Base-by-base conservation (phyloP, 2,113 vertebrate species). In the Rhinogobius similis region DNA sequence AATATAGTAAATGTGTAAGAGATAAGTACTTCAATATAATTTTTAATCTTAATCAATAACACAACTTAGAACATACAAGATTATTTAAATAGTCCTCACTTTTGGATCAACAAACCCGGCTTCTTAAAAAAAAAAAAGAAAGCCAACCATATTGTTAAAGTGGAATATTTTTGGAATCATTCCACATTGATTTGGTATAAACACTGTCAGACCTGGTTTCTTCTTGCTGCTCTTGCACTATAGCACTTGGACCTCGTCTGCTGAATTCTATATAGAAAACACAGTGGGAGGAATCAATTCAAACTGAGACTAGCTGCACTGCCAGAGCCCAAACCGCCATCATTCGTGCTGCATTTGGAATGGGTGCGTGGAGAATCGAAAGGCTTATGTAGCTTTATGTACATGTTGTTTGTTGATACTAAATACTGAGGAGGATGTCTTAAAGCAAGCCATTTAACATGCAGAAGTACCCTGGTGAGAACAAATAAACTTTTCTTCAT, bases 221-320 rank as follows among this genome's bases (percentile, higher is more conserved):
- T 61, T n/a, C 2, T 48, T 38, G 14, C 66, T 67, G 18, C 29
- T 73, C 41, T 70, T 59, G 24, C n/a, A 36, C 26, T 48, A 13
- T n/a, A 5, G 23, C 29, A 4, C 8, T 20, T 67, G 55, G 26
- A 50, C 43, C 7, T 74, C 10, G 50, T 82, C 68, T 26, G n/a
- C 74, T 82, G 82, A 86, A 79, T 46, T 18, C 74, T 70, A 43
- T 58, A 62, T 77, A 62, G 82, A 76, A 73, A 77, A 77, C 70
- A 39, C 70, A 78, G 81, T 78, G 73, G 79, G 86, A 50, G 77
- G 78, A 62, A 86, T 86, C 26, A 80, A 89, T 90, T 89, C 85
- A 53, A 50, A 77, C 46, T 62, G 68, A 83, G 68, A 65, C 67
- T 46, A 82, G 82, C 75, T 63, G 62, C 72, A 67, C 38, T 48